phyloP scores from a whole-genome alignment of 2,888 invertebrate species.

The Synergus umbraculus region DNA sequence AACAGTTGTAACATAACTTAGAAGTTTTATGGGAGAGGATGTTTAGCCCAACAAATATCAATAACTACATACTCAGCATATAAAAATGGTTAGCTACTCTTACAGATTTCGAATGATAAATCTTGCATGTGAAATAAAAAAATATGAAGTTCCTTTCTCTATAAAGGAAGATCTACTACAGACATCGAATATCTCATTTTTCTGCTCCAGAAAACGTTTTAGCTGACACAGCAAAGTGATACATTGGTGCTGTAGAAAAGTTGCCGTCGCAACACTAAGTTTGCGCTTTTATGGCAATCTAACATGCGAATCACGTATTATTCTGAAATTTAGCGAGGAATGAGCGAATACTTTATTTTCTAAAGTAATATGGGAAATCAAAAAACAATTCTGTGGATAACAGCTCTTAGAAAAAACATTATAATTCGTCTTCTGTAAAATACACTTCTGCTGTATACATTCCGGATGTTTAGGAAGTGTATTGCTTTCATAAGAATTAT shows the following conservation, averaged over 20 bases:
- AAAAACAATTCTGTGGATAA: conserved; percentile 3
- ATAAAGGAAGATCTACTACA: conserved; percentile 18
- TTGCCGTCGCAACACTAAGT: conserved; percentile 41
- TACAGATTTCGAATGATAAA: neutral
- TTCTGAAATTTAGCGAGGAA: conserved; percentile 15
- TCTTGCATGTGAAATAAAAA: neutral
- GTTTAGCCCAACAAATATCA: neutral
- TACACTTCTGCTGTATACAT: no score
- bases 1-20: neutral
- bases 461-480: neutral
- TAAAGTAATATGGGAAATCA: neutral
- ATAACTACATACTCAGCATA: neutral
- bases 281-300: conserved; percentile 39
- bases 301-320: conserved; percentile 36
- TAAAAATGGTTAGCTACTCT: neutral
- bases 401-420: neutral
- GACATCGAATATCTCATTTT: conserved; percentile 32
- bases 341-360: neutral
- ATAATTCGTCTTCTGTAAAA: neutral
- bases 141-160: neutral
- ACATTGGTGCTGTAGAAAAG: conserved; percentile 27
- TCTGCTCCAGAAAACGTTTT: conserved; percentile 36
- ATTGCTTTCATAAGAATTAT: neutral
- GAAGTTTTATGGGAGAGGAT: neutral
- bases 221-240: conserved; percentile 40